Conservation (phyloP, 1,140 invertebrate species). For the Neuroterus valhalla region DNA sequence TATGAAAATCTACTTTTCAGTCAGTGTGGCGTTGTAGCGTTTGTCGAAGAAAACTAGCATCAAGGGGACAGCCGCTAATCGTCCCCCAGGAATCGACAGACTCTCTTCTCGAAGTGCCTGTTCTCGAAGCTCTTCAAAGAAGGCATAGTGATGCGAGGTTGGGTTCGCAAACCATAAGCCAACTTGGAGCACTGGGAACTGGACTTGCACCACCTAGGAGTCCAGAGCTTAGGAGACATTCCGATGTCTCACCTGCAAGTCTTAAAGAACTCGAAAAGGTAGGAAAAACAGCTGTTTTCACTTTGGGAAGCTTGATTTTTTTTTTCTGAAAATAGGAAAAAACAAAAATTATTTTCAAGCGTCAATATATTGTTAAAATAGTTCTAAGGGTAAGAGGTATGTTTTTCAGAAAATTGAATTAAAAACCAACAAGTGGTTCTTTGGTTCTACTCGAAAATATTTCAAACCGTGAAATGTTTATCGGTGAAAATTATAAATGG, state of each 20-base stretch:
- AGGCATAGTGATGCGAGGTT: conserved; percentile 87
- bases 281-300: conserved; percentile 54
- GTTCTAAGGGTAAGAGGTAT: too few relatives aligned
- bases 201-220: conserved; percentile 85
- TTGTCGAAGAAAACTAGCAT: conserved; percentile 86
- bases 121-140: conserved; percentile 83
- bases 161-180: conserved; percentile 73
- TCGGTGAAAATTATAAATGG: too few relatives aligned
- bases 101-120: conserved; percentile 85
- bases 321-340: too few relatives aligned
- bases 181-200: conserved; percentile 69
- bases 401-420: too few relatives aligned
- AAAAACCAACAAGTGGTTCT: too few relatives aligned
- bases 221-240: conserved; percentile 85
- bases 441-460: too few relatives aligned
- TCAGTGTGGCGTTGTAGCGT: conserved; percentile 87
- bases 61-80: conserved; percentile 79
- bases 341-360: too few relatives aligned
- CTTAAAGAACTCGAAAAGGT: conserved; percentile 90
- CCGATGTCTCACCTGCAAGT: conserved; percentile 88
- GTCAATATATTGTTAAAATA: too few relatives aligned
- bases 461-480: too few relatives aligned
- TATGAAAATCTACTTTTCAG: conserved; percentile 68
- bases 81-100: conserved; percentile 85
- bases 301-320: too few relatives aligned